A percentile compares a stretch with the other conserved stretches of the same genome.
Conservation (phyloP, 2,888 invertebrate genomes). For the Harpalus rufipes region DNA sequence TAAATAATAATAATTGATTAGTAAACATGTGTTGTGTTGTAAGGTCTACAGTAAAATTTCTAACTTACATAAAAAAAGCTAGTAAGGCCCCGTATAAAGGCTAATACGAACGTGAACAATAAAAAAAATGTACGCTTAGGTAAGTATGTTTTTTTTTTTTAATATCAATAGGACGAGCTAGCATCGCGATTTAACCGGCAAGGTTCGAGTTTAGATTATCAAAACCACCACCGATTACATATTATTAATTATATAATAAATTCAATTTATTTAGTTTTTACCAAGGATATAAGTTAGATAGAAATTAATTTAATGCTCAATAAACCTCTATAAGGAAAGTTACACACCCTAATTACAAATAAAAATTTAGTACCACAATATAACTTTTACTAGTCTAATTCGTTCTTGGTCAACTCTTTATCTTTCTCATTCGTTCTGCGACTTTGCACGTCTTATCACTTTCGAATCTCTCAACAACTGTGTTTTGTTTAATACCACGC, state of each 20-base stretch:
- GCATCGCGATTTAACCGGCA: too few relatives aligned
- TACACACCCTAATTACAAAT: not conserved
- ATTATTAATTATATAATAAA: too few relatives aligned
- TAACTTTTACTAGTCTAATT: not conserved
- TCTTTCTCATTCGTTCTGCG: not conserved
- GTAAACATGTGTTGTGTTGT: not conserved
- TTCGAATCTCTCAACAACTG: not conserved
- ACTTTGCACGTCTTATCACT: slow-evolving; percentile 21
- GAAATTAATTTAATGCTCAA: not conserved
- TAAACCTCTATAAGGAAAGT: not conserved
- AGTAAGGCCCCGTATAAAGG: too few relatives aligned
- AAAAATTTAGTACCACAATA: not conserved
- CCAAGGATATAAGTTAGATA: not conserved
- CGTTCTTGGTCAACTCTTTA: not conserved
- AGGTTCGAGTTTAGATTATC: too few relatives aligned
- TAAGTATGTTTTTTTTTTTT: too few relatives aligned
- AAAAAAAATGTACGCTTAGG: too few relatives aligned
- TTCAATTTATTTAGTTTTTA: too few relatives aligned
- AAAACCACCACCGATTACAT: too few relatives aligned
- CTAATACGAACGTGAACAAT: too few relatives aligned
- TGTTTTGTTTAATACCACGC: slow-evolving; percentile 11
- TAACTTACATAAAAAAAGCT: too few relatives aligned
- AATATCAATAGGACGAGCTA: too few relatives aligned
- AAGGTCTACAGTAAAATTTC: too few relatives aligned
- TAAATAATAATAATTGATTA: slow-evolving; percentile 6